Evolutionary conservation across 1,140 invertebrate species (phyloP).

Genomic region (Neodiprion lecontei): DNA sequence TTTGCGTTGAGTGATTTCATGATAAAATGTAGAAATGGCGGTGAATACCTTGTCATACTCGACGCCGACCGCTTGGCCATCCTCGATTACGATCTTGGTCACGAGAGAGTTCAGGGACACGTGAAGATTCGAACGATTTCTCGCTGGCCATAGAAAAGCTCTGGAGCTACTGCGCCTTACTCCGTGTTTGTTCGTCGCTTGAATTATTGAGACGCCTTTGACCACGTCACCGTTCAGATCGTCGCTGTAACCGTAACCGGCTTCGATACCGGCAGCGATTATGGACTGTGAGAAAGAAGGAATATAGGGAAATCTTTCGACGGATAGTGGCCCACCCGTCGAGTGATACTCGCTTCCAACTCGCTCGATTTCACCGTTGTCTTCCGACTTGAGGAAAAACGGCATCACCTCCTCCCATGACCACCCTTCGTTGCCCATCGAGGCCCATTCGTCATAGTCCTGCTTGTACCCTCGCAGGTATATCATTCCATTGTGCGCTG

Average conservation of each 20-base stretch:
- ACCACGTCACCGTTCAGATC: conserved; percentile 65
- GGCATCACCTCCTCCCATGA: conserved; percentile 79
- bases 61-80: conserved; percentile 66
- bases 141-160: conserved; percentile 70
- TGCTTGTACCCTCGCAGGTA: conserved; percentile 77
- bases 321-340: conserved; percentile 51
- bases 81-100: conserved; percentile 68
- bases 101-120: conserved; percentile 73
- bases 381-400: conserved; percentile 64
- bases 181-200: conserved; percentile 67
- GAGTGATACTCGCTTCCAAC: conserved; percentile 51
- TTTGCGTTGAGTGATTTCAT: background rate
- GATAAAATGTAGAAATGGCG: conserved; percentile 24
- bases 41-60: conserved; percentile 58
- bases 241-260: conserved; percentile 62
- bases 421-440: conserved; percentile 87
- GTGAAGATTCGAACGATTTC: conserved; percentile 74
- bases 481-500: conserved; percentile 81
- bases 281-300: conserved; percentile 61
- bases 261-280: conserved; percentile 63
- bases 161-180: conserved; percentile 71
- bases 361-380: conserved; percentile 58
- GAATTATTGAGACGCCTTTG: conserved; percentile 61
- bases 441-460: conserved; percentile 80
- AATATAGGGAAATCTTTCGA: conserved; percentile 59